Evolutionary conservation across 2,113 vertebrate species (phyloP).

Genomic region (Lates calcarifer): DNA sequence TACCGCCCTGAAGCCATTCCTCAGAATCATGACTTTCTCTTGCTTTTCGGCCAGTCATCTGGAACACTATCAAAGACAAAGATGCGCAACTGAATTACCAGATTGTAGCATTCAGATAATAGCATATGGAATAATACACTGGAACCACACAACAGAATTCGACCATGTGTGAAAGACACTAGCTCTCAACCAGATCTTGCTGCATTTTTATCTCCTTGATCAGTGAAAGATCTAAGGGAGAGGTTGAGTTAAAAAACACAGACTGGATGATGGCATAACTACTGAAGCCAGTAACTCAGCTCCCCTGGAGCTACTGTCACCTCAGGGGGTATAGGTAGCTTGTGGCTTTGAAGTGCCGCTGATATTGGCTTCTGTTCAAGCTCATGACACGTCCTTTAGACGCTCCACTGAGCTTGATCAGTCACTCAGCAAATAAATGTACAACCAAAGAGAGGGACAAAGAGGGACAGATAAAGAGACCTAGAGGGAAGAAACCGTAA

Average conservation of each 20-base stretch:
- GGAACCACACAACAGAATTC: conserved; percentile 38
- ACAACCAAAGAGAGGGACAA: conserved; percentile 69
- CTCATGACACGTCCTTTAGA: conserved; percentile 72
- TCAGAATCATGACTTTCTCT: conserved; percentile 10
- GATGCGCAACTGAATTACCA: conserved; percentile 47
- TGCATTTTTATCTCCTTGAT: conserved; percentile 63
- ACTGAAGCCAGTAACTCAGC: conserved; percentile 51
- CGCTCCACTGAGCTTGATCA: conserved; percentile 79
- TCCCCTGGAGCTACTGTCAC: conserved; percentile 65
- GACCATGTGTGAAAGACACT: conserved; percentile 54
- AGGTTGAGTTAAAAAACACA: conserved; percentile 44
- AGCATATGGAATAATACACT: conserved; percentile 50
- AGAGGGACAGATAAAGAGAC: conserved; percentile 31
- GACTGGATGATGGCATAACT: conserved; percentile 59
- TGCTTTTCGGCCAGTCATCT: conserved; percentile 31
- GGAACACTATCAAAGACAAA: conserved; percentile 55
- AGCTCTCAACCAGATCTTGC: conserved; percentile 38
- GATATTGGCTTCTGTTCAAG: conserved; percentile 74
- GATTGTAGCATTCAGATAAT: conserved; percentile 29
- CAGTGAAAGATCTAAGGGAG: conserved; percentile 67
- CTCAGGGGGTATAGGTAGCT: conserved; percentile 55
- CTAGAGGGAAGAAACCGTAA: conserved; percentile 28
- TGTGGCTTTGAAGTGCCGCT: conserved; percentile 73
- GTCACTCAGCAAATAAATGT: conserved; percentile 76
- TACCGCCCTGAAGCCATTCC: conserved; percentile 13